These are phyloP conservation scores for Oedothorax gibbosus DNA, from an alignment of 1,140 invertebrate genomes.

Conservation along the genomic window DNA sequence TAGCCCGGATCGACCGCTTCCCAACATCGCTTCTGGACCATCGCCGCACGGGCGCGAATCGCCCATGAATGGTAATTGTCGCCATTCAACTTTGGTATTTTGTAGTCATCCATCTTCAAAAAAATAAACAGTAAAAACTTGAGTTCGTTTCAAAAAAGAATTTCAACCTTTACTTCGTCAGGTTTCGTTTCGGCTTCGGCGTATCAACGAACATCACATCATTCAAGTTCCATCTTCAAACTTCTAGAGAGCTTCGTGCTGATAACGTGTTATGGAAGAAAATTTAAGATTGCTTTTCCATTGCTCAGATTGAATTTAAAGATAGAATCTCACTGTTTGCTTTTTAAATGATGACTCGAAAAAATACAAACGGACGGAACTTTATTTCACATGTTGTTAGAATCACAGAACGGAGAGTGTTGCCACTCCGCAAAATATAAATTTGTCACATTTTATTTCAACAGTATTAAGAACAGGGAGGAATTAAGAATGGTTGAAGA, in stretches of 20 bases:
- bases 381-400: too few relatives aligned
- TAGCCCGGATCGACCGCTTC: conserved; percentile 11
- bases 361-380: too few relatives aligned
- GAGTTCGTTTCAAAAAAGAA: too few relatives aligned
- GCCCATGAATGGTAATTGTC: conserved; percentile 35
- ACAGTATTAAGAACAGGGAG: too few relatives aligned
- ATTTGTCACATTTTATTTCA: too few relatives aligned
- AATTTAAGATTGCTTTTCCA: not conserved
- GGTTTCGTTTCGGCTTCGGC: not conserved
- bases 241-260: not conserved
- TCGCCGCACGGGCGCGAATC: not conserved
- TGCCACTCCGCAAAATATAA: too few relatives aligned
- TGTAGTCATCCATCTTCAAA: conserved; percentile 10
- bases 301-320: too few relatives aligned
- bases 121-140: not conserved
- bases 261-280: not conserved
- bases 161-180: not conserved
- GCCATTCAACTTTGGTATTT: conserved; percentile 28
- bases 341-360: too few relatives aligned
- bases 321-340: too few relatives aligned
- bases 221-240: not conserved
- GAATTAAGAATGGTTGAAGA: too few relatives aligned
- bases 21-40: conserved; percentile 10
- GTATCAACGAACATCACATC: not conserved
- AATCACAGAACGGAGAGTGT: too few relatives aligned